Base-by-base conservation (phyloP, 1,140 invertebrate genomes). In the Drosophila repleta region DNA sequence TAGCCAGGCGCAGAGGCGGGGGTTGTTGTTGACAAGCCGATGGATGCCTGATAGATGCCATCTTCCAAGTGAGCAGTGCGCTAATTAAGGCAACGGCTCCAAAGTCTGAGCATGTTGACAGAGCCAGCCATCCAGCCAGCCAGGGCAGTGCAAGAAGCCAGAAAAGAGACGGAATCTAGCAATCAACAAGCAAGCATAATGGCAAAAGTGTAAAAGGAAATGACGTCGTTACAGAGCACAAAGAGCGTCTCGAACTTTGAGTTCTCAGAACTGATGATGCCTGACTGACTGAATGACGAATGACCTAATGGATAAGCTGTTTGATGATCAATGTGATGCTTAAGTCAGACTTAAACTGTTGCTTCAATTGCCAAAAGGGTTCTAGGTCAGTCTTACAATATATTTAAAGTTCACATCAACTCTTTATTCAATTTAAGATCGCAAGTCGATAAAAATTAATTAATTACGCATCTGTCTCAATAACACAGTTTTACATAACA, bases 1-100 rank as follows among this genome's bases (percentile, higher is more conserved):
- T 49, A 39, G 21, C 52, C n/a, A 29, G 20, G 6, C 8, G 10
- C n/a, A 39, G 37, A 11, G 37, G 37, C 37, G 37, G 37, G 41
- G 18, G 57, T 39, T 18, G 11, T 18, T 43, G 48, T 35, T 45
- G 46, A 67, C 45, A 52, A 60, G 45, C 24, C 46, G 15, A 15
- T 48, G 39, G 13, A 48, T 45, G 21, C 15, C 60, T 39, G 17
- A 32, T 48, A 45, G 17, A 48, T 60, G 48, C 39, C 24, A 3
- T 13, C 39, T 32, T 52, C 61, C 35, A 51, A 41, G 43, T 32
- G 64, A 67, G 45, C 60, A 51, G 26, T 29, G 52, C 46, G 60
- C 67, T 70, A 70, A 70, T 70, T 70, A 64, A 64, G 67, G 46
- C 45, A 46, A 11, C 24, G 24, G 4, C 24, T 26, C 24, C 24